Base-by-base conservation (phyloP, 2,113 vertebrate species). In the Gallinago jamesoni region DNA sequence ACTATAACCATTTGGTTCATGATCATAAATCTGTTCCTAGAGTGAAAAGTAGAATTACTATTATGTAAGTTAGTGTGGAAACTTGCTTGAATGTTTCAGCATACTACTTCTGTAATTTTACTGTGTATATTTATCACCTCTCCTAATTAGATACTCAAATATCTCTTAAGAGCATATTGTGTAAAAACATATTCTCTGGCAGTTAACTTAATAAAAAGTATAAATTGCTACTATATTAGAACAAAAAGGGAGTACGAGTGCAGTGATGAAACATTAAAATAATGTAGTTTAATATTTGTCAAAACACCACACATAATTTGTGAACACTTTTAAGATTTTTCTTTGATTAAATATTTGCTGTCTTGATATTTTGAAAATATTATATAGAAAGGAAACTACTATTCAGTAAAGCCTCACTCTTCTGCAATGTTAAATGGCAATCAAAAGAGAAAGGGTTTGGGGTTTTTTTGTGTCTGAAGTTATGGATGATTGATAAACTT, bases 61-160 rank as follows among this genome's bases (percentile, higher is more conserved):
- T 2, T 75, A 39, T 1, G 2, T 11, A 2, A 59, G 2, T 11
- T 1, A 59, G 5, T 9, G 12, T 64, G 8, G n/a, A 83, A 19
- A 33, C 5, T 56, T 76, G 2, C 31, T 68, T 79, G 41, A 86
- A 62, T 5, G 2, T 50, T 92, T 33, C 39, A 78, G 35, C 19
- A 16, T 86, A 30, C 64, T 81, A 28, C 22, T 55, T 18, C 37
- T 47, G 12, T 56, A 74, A 35, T 55, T 89, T 77, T 81, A 13
- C 24, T 30, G 70, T 23, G 5, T 57, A 1, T 66, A 28, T 67
- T 52, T 76, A 18, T 79, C 41, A 57, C 9, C 4, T 45, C 20
- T 86, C 6, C 52, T 48, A 64, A 64, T 64, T 39, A 67, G 23
- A 22, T 68, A 56, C 24, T 83, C 6, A 41, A 20, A 55, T 63